These are phyloP conservation scores for Falco peregrinus DNA, from an alignment of 2,797 vertebrate species.

Conservation along the genomic window DNA sequence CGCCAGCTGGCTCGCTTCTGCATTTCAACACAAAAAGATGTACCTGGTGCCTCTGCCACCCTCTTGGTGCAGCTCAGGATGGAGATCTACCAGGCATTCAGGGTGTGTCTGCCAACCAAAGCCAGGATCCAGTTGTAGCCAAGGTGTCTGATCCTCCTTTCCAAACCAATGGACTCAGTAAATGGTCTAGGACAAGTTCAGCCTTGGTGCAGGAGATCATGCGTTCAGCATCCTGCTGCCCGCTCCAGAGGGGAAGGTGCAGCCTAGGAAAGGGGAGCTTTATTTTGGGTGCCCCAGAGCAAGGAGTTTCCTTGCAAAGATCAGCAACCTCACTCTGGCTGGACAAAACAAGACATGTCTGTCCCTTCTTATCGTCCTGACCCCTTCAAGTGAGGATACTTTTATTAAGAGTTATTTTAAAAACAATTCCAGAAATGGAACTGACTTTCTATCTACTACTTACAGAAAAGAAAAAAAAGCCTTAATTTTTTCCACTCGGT, in stretches of 20 bases:
- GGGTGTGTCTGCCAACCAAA: background rate
- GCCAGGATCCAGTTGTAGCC: background rate
- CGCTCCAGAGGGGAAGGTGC: background rate
- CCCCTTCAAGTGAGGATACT: background rate
- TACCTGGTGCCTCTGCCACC: background rate
- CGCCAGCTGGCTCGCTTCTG: background rate
- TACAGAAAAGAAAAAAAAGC: background rate
- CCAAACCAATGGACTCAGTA: accelerated
- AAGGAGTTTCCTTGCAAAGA: background rate
- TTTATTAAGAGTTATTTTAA: background rate
- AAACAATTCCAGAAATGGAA: background rate
- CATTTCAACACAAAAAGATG: background rate
- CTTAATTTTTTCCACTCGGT: background rate
- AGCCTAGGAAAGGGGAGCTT: background rate
- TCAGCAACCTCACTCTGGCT: background rate
- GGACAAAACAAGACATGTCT: background rate
- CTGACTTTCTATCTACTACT: background rate
- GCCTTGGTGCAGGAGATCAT: background rate
- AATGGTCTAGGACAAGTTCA: accelerated
- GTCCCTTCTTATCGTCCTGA: background rate
- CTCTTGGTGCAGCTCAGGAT: background rate
- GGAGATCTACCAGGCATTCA: background rate
- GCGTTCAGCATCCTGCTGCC: accelerated
- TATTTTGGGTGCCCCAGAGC: background rate
- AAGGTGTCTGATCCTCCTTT: background rate